Evolutionary conservation across 2,113 vertebrate species (phyloP), one percentile per base, ranked within the genome.

Genomic region (Lamprologus ornatipinnis): DNA sequence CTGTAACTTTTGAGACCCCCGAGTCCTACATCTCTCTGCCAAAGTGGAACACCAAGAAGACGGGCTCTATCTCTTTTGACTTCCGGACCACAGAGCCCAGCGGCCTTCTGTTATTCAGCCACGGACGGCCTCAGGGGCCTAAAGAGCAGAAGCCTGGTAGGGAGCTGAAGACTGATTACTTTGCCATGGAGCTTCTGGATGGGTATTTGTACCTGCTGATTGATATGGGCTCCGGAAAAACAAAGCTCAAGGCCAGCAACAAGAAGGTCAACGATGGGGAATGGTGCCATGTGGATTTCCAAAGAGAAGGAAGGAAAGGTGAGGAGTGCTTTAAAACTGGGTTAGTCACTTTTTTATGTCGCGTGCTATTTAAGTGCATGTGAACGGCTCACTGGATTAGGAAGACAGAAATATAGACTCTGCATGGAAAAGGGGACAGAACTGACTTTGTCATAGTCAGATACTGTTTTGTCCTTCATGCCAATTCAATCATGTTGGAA

Each of bases 211-310:
- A 97, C 92, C 96, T 98, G 47, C 96, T 98, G 82, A 97, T 99
- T 86, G 98, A 98, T 96, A 98, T 99, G 98, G 98, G 98, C 82
- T 97, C 98, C 0, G 98, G 98, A 1, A 97, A 97, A 91, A 97
- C 98, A 91, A 98, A 97, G 94, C 95, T 99, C 86, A 97, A 97
- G 88, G 97, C 98, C 28, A 98, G 97, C 92, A 97, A 97, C 94
- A 97, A 97, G 95, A 99, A 98, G 94, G 97, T 99, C 88, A 99
- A 98, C 1, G 98, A 98, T 0, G 98, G 98, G 6, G 98, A 99
- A 54, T 98, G 98, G 98, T 98, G 98, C 87, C 98, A 99, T 4
- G 98, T 98, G 85, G 98, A 99, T 94, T 98, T 99, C 94, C 98
- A 99, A 91, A 95, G 98, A 45, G 98, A 99, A 5, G 98, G 98